phyloP scores from a whole-genome alignment of 2,113 vertebrate genomes.

The Passer montanus region DNA sequence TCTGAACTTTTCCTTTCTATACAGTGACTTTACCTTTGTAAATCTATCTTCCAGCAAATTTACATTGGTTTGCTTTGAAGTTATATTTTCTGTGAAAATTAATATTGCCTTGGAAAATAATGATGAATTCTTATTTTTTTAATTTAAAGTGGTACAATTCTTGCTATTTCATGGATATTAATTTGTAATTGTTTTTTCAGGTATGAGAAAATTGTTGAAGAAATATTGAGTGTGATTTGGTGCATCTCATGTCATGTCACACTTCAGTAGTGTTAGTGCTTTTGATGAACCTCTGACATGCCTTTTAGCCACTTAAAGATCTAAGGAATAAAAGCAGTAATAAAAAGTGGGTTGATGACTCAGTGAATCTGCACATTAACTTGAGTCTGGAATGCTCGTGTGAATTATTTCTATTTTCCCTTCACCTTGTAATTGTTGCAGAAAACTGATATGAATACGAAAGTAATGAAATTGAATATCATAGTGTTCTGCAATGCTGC shows the following conservation, averaged over 20 bases:
- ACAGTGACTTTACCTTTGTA: neutral
- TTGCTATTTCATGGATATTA: neutral
- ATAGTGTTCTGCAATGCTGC: neutral
- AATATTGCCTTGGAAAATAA: neutral
- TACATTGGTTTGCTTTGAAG: neutral
- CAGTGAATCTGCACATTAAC: neutral
- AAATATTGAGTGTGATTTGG: neutral
- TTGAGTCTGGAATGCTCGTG: neutral
- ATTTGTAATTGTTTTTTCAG: neutral
- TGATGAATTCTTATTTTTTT: neutral
- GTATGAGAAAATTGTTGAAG: neutral
- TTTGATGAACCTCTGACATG: neutral
- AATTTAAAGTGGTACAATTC: neutral
- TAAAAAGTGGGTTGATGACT: neutral
- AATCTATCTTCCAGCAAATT: neutral
- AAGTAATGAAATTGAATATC: neutral
- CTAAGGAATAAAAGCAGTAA: neutral
- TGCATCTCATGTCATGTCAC: neutral
- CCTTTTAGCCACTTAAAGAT: neutral
- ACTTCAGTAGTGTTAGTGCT: neutral
- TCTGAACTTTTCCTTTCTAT: neutral
- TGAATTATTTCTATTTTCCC: neutral
- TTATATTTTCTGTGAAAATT: neutral
- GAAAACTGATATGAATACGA: neutral
- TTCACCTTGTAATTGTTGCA: neutral